Conservation (phyloP, 1,140 invertebrate genomes). For the Neodiprion pinetum region DNA sequence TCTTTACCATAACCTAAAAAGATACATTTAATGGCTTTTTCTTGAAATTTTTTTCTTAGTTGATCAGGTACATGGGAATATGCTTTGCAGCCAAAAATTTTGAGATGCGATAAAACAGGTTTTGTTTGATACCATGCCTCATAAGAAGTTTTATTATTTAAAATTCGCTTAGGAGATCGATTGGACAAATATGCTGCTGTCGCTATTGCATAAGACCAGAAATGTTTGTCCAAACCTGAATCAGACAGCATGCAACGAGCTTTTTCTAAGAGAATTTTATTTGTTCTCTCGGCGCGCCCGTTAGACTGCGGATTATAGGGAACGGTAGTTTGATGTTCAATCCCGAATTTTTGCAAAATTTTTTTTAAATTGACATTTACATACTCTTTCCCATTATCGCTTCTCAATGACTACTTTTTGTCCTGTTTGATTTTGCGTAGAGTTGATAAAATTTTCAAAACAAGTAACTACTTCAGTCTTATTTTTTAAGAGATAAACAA, state of each 20-base stretch:
- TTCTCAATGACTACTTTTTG: constrained; percentile 37
- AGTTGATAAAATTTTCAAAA: constrained; percentile 42
- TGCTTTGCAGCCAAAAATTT: constrained; percentile 33
- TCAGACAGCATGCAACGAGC: constrained; percentile 44
- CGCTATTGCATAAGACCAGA: constrained; percentile 54
- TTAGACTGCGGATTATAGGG: constrained; percentile 23
- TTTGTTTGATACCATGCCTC: constrained; percentile 23
- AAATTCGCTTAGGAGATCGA: constrained; percentile 23
- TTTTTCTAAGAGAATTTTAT: constrained; percentile 42
- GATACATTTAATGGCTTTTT: constrained; percentile 16
- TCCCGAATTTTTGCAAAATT: too few species aligned
- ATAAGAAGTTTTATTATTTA: neutral
- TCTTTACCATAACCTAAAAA: too few species aligned
- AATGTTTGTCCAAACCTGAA: constrained; percentile 38
- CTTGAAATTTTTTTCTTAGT: constrained; percentile 35
- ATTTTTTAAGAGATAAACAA: constrained; percentile 47
- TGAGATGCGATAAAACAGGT: constrained; percentile 23
- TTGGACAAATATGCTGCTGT: constrained; percentile 53
- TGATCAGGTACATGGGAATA: constrained; percentile 33
- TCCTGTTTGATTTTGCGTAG: constrained; percentile 42
- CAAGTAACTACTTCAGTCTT: constrained; percentile 38
- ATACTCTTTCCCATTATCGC: constrained; percentile 55
- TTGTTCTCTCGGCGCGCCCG: constrained; percentile 22
- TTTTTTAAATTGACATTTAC: constrained; percentile 21
- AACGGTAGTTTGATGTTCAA: neutral